These are phyloP conservation scores for Mythimna albipuncta DNA, from an alignment of 2,888 invertebrate species.

Conservation along the genomic window DNA sequence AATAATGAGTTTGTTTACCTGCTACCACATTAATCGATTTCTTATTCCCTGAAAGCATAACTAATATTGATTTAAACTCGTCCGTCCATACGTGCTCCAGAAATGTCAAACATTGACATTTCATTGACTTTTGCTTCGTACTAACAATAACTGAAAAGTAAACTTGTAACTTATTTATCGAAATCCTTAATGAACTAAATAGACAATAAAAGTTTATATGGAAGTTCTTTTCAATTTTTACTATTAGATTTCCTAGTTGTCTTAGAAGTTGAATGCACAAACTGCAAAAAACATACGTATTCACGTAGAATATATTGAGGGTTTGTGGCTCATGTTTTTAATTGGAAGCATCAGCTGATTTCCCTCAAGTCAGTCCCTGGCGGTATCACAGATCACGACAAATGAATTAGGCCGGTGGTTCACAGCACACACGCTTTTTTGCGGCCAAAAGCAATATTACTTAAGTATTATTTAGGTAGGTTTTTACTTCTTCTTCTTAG, in stretches of 20 bases:
- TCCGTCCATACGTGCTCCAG: conserved; percentile 1
- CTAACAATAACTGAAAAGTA: conserved; percentile 2
- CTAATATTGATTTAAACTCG: conserved; percentile 25
- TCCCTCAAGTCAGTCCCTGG: conserved; percentile 34
- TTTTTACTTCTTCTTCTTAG: no score
- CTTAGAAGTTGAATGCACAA: neutral
- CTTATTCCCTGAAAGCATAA: neutral
- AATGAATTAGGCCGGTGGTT: neutral
- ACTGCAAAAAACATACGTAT: conserved; percentile 1
- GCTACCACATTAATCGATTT: neutral
- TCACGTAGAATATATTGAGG: neutral
- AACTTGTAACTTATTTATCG: neutral
- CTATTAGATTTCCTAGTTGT: neutral
- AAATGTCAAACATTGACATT: conserved; percentile 47
- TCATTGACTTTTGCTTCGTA: conserved; percentile 22
- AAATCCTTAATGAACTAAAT: no score
- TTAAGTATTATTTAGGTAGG: no score
- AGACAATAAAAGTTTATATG: neutral
- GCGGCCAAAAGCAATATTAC: no score
- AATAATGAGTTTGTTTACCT: neutral
- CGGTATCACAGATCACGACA: neutral
- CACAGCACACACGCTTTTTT: no score
- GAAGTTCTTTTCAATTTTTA: neutral
- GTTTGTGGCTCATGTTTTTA: conserved; percentile 11
- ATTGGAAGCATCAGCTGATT: conserved; percentile 44